These are phyloP conservation scores for Sialia sialis DNA, from an alignment of 2,113 vertebrate genomes.

Conservation along the genomic window DNA sequence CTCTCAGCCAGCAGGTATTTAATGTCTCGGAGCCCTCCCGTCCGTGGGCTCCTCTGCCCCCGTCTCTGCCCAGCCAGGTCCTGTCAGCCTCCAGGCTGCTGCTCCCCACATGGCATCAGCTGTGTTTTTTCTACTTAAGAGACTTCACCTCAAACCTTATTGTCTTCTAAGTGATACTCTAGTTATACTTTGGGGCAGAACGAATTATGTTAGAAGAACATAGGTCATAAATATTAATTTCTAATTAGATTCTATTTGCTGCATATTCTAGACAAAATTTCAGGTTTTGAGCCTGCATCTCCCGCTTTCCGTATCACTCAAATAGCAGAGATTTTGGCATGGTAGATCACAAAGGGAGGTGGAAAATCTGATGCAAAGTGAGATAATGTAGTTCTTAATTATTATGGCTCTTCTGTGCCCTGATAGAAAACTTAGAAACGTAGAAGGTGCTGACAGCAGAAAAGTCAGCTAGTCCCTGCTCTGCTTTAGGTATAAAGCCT, in stretches of 20 bases:
- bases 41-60: not conserved
- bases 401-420: not conserved
- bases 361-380: not conserved
- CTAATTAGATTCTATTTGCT: not conserved
- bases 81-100: not conserved
- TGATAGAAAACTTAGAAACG: not conserved
- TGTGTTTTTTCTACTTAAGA: not conserved
- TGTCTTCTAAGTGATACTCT: not conserved
- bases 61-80: not conserved
- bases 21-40: not conserved
- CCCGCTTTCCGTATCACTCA: not conserved
- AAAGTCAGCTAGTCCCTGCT: not conserved
- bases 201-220: not conserved
- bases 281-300: not conserved
- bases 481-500: not conserved
- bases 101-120: not conserved
- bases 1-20: conserved; percentile 31
- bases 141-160: not conserved
- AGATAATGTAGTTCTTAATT: not conserved
- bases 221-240: not conserved
- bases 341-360: not conserved
- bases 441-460: not conserved
- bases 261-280: not conserved
- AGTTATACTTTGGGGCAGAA: not conserved
- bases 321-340: not conserved